Evolutionary conservation across 2,797 vertebrate genomes (phyloP).

Genomic region (Myiothlypis chrysogaster): DNA sequence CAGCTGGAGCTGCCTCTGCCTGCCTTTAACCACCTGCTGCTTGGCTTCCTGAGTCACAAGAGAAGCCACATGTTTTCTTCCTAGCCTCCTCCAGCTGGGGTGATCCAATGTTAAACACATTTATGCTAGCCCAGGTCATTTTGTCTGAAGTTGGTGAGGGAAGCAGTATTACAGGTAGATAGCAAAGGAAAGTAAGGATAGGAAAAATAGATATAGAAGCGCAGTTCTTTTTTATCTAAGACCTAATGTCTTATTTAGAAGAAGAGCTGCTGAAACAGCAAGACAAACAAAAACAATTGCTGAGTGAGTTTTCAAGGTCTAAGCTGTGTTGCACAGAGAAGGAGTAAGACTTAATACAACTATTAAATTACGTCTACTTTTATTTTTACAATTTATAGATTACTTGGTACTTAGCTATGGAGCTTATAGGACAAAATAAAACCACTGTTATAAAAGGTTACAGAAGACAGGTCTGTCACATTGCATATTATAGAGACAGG

Average conservation of each 20-base stretch:
- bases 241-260: background rate
- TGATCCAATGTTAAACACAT: background rate
- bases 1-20: background rate
- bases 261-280: background rate
- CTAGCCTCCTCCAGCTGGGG: background rate
- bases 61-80: background rate
- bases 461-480: background rate
- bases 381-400: background rate
- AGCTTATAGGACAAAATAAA: background rate
- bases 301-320: background rate
- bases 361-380: background rate
- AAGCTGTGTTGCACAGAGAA: background rate
- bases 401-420: background rate
- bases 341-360: background rate
- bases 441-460: background rate
- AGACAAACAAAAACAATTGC: background rate
- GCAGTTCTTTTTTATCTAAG: background rate
- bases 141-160: background rate
- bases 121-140: background rate
- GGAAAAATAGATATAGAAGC: background rate
- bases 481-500: background rate
- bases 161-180: background rate
- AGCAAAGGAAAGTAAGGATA: background rate
- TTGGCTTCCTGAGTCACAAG: background rate
- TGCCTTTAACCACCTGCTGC: background rate